Base-by-base conservation (phyloP, 2,888 invertebrate genomes). In the Cataglyphis rosenhaueri region DNA sequence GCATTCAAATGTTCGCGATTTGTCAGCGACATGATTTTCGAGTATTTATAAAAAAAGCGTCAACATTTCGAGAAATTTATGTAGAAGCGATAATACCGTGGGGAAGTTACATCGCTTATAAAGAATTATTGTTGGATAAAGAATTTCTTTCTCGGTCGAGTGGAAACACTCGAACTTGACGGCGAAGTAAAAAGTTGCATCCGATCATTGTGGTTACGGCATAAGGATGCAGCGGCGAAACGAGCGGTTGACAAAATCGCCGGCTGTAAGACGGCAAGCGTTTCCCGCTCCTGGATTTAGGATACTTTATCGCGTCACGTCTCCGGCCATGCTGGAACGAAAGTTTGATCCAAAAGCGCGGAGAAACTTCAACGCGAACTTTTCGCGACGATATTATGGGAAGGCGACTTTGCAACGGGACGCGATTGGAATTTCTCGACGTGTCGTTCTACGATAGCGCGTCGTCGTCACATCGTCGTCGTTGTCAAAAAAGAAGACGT, bases 291-390 rank as follows among this genome's bases (percentile, higher is more conserved):
- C 9, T 6, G 55, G 41, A 76, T 57, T 68, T 76, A 55, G 44
- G 68, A 68, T 68, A 57, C 68, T 41, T 76, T 29, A 32, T 48
- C 55, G 55, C 66, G 41, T n/a, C 68, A 68, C 76, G 76, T 76
- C 8, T 66, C 38, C 65, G 35, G 25, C 4, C 76, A 48, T 5
- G 52, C 9, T n/a, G 55, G 9, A 4, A n/a, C 38, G 52, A 55
- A 55, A 66, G 52, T 38, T 68, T 41, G 75, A 65, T 76, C 41
- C 29, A 29, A 55, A 55, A 76, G 38, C 12, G n/a, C 9, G 38
- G 15, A 5, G 44, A 57, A 68, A 76, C 68, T 76, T 76, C 35
- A 18, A 4, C 10, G 62, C 48, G 62, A 15, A 52, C 52, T 75
- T 52, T 52, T 38, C 8, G 32, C 38, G 35, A 12, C 15, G 25